Conservation (phyloP, 2,888 invertebrate genomes). For the Drosophila formosana region DNA sequence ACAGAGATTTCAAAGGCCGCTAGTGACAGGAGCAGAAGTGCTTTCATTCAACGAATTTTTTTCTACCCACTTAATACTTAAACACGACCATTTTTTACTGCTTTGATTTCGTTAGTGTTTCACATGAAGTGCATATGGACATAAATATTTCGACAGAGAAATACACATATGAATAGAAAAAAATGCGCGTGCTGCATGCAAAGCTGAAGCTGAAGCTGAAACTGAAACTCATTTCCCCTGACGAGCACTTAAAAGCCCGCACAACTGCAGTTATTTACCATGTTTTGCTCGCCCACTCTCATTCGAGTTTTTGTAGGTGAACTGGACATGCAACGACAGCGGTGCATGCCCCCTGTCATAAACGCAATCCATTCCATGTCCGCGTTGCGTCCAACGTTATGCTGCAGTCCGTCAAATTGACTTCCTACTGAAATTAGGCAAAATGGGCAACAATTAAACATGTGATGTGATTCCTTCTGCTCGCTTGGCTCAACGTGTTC, state of each 20-base stretch:
- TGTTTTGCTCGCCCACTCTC: conserved; percentile 49
- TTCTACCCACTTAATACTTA: conserved; percentile 17
- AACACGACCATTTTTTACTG: conserved; percentile 12
- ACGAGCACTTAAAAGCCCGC: conserved; percentile 70
- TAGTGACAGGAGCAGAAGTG: conserved; percentile 28
- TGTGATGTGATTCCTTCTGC: conserved; percentile 37
- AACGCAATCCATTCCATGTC: not conserved
- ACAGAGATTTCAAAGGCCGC: conserved; percentile 2
- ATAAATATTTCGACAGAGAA: conserved; percentile 18
- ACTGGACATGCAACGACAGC: conserved; percentile 49
- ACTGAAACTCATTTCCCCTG: conserved; percentile 63
- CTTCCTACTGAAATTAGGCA: conserved; percentile 66
- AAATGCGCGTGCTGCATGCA: conserved; percentile 71
- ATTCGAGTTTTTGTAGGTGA: conserved; percentile 8
- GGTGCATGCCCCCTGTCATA: conserved; percentile 16
- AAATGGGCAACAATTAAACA: conserved; percentile 66
- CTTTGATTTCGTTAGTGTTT: conserved; percentile 28
- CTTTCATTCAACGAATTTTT: conserved; percentile 10
- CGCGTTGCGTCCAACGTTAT: not conserved
- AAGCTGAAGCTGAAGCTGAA: conserved; percentile 50
- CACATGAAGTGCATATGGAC: conserved; percentile 21
- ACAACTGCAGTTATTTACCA: conserved; percentile 73
- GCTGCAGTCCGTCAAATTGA: conserved; percentile 51
- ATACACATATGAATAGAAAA: conserved; percentile 14
- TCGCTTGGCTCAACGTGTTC: not conserved